A percentile compares a stretch with the other conserved stretches of the same genome.
Conservation (phyloP, 1,140 invertebrate genomes). For the Brachionus asplanchnoidis region DNA sequence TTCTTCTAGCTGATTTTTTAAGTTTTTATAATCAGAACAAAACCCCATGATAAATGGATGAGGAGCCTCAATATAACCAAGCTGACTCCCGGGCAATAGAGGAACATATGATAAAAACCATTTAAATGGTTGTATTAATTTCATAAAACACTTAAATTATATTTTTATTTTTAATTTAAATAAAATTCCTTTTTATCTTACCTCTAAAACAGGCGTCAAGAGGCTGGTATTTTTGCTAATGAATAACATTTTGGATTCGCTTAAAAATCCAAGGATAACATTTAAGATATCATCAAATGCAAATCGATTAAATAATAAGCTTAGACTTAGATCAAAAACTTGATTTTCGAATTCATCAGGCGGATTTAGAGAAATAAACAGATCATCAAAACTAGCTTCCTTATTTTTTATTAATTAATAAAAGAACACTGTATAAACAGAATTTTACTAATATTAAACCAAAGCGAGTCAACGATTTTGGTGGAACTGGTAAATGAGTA, state of each 20-base stretch:
- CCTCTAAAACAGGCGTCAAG: constrained; percentile 15
- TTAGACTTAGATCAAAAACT: constrained; percentile 26
- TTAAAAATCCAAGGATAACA: neutral
- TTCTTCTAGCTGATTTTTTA: neutral
- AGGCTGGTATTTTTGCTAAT: neutral
- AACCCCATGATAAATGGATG: constrained; percentile 39
- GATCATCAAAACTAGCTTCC: neutral
- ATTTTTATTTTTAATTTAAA: neutral
- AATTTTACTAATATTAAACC: neutral
- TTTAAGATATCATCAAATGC: neutral
- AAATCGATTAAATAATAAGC: neutral
- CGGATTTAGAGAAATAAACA: neutral
- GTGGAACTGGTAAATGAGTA: neutral
- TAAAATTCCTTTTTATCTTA: neutral
- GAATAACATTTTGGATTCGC: constrained; percentile 24
- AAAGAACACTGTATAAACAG: neutral
- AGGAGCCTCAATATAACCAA: constrained; percentile 30
- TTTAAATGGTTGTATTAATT: constrained; percentile 38
- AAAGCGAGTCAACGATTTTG: neutral
- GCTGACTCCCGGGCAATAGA: neutral
- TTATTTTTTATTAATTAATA: neutral
- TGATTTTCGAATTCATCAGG: neutral
- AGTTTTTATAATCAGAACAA: neutral
- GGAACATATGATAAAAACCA: constrained; percentile 36
- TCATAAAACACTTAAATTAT: constrained; percentile 26